These are phyloP conservation scores for Linyphia triangularis DNA, from an alignment of 2,888 invertebrate species.

Conservation along the genomic window DNA sequence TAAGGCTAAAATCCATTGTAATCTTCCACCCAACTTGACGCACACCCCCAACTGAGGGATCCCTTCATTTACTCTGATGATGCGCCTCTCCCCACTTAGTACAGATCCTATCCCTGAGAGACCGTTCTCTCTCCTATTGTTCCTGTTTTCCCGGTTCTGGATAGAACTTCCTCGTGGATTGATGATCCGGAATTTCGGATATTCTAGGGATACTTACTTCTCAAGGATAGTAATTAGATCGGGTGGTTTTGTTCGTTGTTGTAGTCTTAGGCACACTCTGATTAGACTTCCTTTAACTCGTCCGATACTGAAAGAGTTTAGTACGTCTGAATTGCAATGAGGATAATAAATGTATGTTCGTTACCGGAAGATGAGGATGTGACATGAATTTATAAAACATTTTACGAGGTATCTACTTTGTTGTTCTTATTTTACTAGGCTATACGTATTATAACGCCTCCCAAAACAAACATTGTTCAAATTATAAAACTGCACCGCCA, in stretches of 20 bases:
- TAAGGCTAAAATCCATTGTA: not conserved
- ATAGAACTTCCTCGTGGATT: not conserved
- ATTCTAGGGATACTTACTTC: not conserved
- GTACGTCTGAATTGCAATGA: not conserved
- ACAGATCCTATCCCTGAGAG: not conserved
- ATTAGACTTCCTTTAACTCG: not conserved
- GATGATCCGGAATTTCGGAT: conserved; percentile 4
- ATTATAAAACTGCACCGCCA: no score
- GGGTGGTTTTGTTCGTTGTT: not conserved
- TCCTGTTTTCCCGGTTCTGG: not conserved
- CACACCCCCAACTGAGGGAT: not conserved
- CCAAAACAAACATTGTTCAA: no score
- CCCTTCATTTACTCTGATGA: not conserved
- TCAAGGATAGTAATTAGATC: conserved; percentile 10
- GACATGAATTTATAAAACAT: not conserved
- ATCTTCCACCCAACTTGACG: not conserved
- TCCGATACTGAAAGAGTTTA: not conserved
- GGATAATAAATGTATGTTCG: not conserved
- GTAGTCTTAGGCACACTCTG: not conserved
- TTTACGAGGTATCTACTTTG: not conserved
- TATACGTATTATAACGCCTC: no score
- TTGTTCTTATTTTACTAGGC: no score
- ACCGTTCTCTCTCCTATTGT: not conserved
- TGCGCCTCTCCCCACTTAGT: not conserved
- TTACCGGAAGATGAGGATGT: not conserved